These are phyloP conservation scores for Drosophila navojoa DNA, from an alignment of 1,140 invertebrate genomes.

Conservation along the genomic window DNA sequence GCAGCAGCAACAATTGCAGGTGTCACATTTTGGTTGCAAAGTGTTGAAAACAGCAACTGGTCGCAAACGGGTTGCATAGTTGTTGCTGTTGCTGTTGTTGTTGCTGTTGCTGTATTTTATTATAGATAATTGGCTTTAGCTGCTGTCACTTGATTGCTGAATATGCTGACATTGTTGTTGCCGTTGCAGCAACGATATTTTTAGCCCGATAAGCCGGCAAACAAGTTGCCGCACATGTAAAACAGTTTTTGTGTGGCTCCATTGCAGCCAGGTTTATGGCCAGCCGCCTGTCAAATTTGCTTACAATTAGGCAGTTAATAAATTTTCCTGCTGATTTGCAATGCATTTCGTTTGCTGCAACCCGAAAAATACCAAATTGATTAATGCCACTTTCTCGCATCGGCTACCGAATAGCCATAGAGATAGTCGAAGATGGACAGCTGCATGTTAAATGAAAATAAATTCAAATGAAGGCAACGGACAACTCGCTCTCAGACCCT, in stretches of 20 bases:
- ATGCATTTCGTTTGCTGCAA: conserved; percentile 10
- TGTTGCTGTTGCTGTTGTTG: conserved; percentile 40
- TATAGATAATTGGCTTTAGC: conserved; percentile 66
- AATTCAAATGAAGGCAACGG: conserved; percentile 43
- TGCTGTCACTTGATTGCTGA: conserved; percentile 61
- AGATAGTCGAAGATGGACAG: conserved; percentile 24
- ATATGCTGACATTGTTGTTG: conserved; percentile 55
- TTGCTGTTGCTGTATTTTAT: conserved; percentile 58
- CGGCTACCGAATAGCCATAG: conserved; percentile 24
- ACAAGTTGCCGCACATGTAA: conserved; percentile 46
- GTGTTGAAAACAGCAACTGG: conserved; percentile 74
- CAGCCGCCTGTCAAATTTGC: conserved; percentile 61
- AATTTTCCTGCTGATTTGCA: conserved; percentile 48
- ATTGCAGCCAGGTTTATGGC: conserved; percentile 52
- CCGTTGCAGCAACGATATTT: conserved; percentile 37
- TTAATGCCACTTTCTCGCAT: conserved; percentile 47
- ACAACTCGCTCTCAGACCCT: conserved; percentile 36
- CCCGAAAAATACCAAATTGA: conserved; percentile 27
- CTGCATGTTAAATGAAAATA: conserved; percentile 60
- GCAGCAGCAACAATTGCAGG: conserved; percentile 62
- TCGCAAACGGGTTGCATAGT: conserved; percentile 31
- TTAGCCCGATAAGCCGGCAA: conserved; percentile 48
- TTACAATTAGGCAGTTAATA: conserved; percentile 70
- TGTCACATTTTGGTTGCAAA: conserved; percentile 66
- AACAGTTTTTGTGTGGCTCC: neutral